Conservation (phyloP, 2,888 invertebrate genomes). For the Hetaerina titia region DNA sequence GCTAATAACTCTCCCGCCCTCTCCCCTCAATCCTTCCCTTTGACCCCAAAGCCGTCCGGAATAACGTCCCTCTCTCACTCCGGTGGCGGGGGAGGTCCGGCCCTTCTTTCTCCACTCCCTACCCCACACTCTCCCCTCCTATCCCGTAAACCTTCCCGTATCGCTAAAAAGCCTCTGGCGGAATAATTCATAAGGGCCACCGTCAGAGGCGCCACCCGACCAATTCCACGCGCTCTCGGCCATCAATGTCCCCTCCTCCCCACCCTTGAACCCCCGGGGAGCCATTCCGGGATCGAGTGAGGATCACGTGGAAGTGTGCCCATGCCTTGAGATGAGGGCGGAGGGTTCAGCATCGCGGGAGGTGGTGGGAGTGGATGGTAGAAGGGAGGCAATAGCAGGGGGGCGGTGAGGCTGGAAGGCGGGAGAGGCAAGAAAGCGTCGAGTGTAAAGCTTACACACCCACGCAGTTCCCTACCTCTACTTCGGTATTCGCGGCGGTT, state of each 20-base stretch:
- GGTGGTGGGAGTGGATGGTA: background rate
- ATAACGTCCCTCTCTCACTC: background rate
- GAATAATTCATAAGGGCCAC: constrained; percentile 50
- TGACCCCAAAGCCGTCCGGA: constrained; percentile 3
- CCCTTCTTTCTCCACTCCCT: background rate
- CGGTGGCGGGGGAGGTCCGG: background rate
- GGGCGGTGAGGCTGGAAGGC: background rate
- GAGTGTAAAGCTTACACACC: background rate
- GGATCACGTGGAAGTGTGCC: constrained; percentile 21
- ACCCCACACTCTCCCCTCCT: background rate
- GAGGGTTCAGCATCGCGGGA: background rate
- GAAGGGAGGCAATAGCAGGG: background rate
- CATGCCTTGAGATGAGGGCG: background rate
- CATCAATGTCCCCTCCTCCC: constrained; percentile 6
- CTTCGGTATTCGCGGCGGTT: background rate
- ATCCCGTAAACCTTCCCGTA: constrained; percentile 1
- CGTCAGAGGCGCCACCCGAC: background rate
- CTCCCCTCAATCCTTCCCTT: constrained; percentile 27
- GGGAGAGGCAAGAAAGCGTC: too few relatives aligned
- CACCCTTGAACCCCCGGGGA: background rate
- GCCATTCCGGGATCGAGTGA: background rate
- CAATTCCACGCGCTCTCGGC: constrained; percentile 34
- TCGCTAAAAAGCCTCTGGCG: constrained; percentile 52
- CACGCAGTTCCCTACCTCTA: background rate
- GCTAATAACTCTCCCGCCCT: background rate